Evolutionary conservation across 2,888 invertebrate genomes (phyloP).

Genomic region (Nipponacmea schrenckii): DNA sequence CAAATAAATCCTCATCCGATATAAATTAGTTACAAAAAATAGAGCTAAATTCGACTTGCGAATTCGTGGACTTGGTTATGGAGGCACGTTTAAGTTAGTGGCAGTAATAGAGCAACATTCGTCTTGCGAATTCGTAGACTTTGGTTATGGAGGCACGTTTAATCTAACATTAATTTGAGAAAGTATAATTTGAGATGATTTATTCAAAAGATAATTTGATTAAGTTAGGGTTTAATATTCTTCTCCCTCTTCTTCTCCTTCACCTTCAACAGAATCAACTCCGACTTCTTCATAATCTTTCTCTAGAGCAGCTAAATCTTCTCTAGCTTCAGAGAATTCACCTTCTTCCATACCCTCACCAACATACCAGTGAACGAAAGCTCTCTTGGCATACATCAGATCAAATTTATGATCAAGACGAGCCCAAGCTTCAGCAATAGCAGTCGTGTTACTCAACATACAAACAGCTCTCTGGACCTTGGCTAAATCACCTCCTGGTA

Average conservation of each 20-base stretch:
- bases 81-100: too few species aligned
- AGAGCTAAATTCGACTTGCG: too few species aligned
- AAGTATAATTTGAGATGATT: neutral
- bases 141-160: too few species aligned
- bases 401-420: constrained; percentile 3
- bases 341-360: constrained; percentile 7
- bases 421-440: neutral
- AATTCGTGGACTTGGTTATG: too few species aligned
- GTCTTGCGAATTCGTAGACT: too few species aligned
- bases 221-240: neutral
- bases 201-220: neutral
- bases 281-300: constrained; percentile 8
- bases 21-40: too few species aligned
- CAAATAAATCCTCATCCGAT: too few species aligned
- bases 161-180: too few species aligned
- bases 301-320: constrained; percentile 5
- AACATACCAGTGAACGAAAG: constrained; percentile 1
- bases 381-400: neutral
- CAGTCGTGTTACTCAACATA: constrained; percentile 4
- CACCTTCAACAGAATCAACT: constrained; percentile 6
- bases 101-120: too few species aligned
- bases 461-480: constrained; percentile 6
- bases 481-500: constrained; percentile 2
- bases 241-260: constrained; percentile 1
- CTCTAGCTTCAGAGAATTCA: constrained; percentile 5